phyloP scores from a whole-genome alignment of 1,140 invertebrate species.

The Temnothorax curvispinosus region DNA sequence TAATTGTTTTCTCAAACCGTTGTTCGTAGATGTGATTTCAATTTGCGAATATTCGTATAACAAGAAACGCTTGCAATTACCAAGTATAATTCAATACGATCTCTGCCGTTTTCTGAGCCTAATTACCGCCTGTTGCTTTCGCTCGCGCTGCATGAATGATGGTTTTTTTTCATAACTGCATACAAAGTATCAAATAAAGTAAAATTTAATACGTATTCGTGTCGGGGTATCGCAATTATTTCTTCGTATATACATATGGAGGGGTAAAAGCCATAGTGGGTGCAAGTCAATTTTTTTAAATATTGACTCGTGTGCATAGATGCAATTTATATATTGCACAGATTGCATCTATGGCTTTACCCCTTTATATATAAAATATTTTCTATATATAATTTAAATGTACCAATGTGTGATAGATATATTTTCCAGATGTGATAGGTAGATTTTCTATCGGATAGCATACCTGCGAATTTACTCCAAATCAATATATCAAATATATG shows the following conservation, averaged over 20 bases:
- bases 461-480: neutral
- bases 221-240: neutral
- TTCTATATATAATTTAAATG: slow-evolving; percentile 1
- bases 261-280: no score
- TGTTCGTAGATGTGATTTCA: neutral
- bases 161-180: neutral
- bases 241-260: neutral
- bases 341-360: no score
- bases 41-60: neutral
- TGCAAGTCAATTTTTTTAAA: no score
- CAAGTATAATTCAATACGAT: neutral
- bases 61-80: neutral
- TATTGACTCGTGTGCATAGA: no score
- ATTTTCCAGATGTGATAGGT: neutral
- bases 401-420: neutral
- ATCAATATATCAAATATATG: neutral
- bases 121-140: neutral
- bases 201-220: neutral
- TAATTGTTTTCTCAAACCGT: neutral
- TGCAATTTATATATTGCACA: no score
- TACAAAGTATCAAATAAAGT: neutral
- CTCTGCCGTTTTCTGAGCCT: neutral
- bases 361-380: neutral
- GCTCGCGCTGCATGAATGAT: neutral
- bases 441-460: neutral